Base-by-base conservation (phyloP, 37 sponge, comb jelly and placozoan species). In the Theonella swinhoei region DNA sequence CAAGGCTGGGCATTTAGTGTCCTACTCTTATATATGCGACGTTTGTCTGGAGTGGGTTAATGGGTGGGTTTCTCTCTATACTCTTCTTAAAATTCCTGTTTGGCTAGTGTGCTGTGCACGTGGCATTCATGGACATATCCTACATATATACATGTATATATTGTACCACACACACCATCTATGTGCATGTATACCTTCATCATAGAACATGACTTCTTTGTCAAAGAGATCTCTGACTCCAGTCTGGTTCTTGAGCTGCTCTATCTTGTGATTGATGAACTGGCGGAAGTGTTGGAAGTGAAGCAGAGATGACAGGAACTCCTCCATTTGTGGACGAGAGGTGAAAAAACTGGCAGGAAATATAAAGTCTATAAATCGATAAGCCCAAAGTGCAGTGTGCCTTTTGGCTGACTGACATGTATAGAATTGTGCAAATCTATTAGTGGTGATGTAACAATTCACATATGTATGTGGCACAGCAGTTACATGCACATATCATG, bases 241-340 rank as follows among this genome's bases (percentile, higher is more conserved):
- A 37, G 59, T 30, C 3, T 70, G 69, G 28, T 70, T 66, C 42
- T 90, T 89, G 36, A 88, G 81, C 36, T 72, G 63, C 58, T 88
- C 79, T 26, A 94, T 80, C 25, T 83, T 68, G 28, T 67, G 70
- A 8, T 81, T 83, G 40, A 94, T 78, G 78, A 95, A 92, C 91
- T 95, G 96, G 39, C 95, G 87, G 61, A 95, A 95, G 83, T 95
- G 96, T 59, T 95, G 96, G 60, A 95, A 92, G 69, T 95, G 94
- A 2, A 90, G 85, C 39, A 95, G 85, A 19, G 83, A 30, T 29
- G 64, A 72, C 47, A 95, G 70, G 59, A 95, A 86, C 32, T 89
- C 76, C 43, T 80, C 77, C 85, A 81, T 79, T 36, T 90, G 64
- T 25, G 88, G 88, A 0, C 90, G 82, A 0, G 87, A 80, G 40